These are phyloP conservation scores for Nothocercus julius DNA, from an alignment of 2,113 vertebrate species.

Conservation along the genomic window DNA sequence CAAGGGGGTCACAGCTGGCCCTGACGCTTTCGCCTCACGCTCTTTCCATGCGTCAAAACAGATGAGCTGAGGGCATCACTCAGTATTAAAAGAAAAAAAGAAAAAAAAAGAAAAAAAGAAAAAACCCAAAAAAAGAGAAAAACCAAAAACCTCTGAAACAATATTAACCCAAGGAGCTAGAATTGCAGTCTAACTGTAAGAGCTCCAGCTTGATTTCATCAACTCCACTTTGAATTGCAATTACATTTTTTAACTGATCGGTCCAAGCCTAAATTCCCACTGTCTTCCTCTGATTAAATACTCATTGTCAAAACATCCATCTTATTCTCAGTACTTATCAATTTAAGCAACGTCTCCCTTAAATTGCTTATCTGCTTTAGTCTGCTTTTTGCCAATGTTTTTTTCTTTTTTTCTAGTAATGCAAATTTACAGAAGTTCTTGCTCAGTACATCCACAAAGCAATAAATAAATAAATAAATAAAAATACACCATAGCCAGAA, in stretches of 20 bases:
- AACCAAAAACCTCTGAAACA: slow-evolving; percentile 20
- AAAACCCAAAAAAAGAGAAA: too few relatives aligned
- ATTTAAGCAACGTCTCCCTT: slow-evolving; percentile 10
- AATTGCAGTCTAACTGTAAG: slow-evolving; percentile 4
- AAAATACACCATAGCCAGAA: not conserved
- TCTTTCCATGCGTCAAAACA: not conserved
- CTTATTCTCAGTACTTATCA: slow-evolving; percentile 16
- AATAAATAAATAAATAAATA: not conserved
- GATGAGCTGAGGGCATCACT: not conserved
- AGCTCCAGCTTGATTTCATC: slow-evolving; percentile 26
- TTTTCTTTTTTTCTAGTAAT: not conserved
- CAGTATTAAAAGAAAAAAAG: not conserved
- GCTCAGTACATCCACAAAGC: not conserved
- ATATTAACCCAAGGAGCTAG: slow-evolving; percentile 16
- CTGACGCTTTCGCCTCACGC: not conserved
- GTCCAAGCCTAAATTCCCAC: not conserved
- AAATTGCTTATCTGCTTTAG: slow-evolving; percentile 22
- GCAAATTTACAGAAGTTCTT: not conserved
- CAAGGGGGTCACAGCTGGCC: not conserved
- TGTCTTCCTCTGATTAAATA: slow-evolving; percentile 17
- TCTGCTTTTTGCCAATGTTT: not conserved
- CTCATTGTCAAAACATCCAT: slow-evolving; percentile 6
- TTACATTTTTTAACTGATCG: slow-evolving; percentile 29
- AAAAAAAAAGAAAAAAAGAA: not conserved
- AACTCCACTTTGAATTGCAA: slow-evolving; percentile 15